Percentiles rank a stretch among this genome's conserved stretches.
Conservation (phyloP, 2,797 vertebrate species). For the Pseudomugil gertrudae region DNA sequence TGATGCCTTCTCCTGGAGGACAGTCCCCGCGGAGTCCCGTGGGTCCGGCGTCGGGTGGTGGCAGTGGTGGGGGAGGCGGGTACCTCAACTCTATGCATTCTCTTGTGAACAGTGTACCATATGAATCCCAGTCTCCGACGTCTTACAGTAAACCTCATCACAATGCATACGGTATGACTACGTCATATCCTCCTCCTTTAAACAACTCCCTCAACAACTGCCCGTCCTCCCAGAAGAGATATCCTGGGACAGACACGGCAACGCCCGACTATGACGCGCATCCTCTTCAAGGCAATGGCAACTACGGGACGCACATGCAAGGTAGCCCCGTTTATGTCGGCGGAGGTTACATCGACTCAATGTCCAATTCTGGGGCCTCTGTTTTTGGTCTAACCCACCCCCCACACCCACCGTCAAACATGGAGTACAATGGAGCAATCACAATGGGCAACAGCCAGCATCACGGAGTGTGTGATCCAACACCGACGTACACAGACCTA, state of each 20-base stretch:
- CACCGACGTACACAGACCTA: conserved; percentile 97
- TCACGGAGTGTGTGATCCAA: conserved; percentile 92
- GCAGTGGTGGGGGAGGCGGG: conserved; percentile 75
- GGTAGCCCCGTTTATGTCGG: conserved; percentile 95
- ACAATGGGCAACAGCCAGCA: conserved; percentile 93
- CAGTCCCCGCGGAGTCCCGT: conserved; percentile 94
- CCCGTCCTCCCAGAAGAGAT: conserved; percentile 93
- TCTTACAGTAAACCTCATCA: conserved; percentile 93
- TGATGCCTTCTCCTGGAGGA: conserved; percentile 95
- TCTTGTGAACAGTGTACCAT: conserved; percentile 94
- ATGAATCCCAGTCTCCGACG: conserved; percentile 92
- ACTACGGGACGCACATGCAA: conserved; percentile 95
- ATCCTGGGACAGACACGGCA: conserved; percentile 88
- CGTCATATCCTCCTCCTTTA: conserved; percentile 90
- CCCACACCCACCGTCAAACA: conserved; percentile 89
- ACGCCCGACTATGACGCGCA: conserved; percentile 94
- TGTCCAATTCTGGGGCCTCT: conserved; percentile 90
- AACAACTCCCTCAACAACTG: conserved; percentile 91
- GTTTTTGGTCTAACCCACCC: conserved; percentile 96
- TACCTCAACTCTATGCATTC: conserved; percentile 98
- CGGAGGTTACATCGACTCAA: conserved; percentile 94
- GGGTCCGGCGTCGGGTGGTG: conserved; percentile 78
- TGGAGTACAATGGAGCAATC: conserved; percentile 94
- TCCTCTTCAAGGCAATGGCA: conserved; percentile 91
- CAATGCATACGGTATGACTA: conserved; percentile 90